phyloP scores from a whole-genome alignment of 1,140 invertebrate genomes.

The Zaprionus lachaisei region DNA sequence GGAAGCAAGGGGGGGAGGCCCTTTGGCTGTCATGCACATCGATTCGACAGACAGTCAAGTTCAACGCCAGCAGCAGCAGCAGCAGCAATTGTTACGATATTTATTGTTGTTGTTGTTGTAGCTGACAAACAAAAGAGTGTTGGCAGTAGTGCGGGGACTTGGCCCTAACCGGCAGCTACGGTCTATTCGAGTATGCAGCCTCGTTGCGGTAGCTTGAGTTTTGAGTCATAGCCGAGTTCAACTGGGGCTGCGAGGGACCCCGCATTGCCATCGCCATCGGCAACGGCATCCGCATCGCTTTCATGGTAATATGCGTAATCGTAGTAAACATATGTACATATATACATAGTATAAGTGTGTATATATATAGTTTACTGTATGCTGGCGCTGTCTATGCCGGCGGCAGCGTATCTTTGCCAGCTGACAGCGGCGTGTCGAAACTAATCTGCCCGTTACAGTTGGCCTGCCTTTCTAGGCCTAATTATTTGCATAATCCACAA shows the following conservation, averaged over 20 bases:
- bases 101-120: constrained; percentile 34
- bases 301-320: constrained; percentile 59
- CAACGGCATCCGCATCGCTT: constrained; percentile 66
- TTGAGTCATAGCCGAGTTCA: constrained; percentile 70
- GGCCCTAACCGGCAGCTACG: constrained; percentile 12
- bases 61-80: constrained; percentile 77
- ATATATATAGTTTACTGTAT: not conserved
- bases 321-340: constrained; percentile 5
- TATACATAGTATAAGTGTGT: too few species aligned
- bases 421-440: constrained; percentile 50
- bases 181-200: constrained; percentile 33
- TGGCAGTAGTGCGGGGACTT: not conserved
- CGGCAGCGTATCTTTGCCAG: constrained; percentile 23
- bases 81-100: constrained; percentile 59
- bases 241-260: constrained; percentile 28
- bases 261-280: constrained; percentile 46
- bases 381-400: constrained; percentile 20
- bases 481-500: constrained; percentile 19
- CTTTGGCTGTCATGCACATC: constrained; percentile 74
- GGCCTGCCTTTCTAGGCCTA: constrained; percentile 57
- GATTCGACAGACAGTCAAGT: constrained; percentile 78
- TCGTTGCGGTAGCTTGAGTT: constrained; percentile 80
- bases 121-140: constrained; percentile 60
- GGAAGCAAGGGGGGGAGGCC: constrained; percentile 27
- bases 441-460: constrained; percentile 75